Conservation (phyloP, 2,888 invertebrate genomes). For the Sesamia inferens region DNA sequence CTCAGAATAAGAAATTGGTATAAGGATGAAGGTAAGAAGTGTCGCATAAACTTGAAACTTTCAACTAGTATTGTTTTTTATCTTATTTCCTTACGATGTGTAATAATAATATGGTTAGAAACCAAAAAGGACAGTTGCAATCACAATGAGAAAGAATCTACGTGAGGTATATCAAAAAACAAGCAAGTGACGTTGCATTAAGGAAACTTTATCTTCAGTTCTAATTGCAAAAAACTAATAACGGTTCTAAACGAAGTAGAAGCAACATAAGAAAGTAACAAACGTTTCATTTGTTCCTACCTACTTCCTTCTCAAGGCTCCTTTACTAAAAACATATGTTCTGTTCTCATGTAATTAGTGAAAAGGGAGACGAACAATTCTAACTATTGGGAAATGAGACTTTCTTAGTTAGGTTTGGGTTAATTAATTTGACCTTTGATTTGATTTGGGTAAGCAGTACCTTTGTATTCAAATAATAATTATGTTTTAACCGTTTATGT, state of each 20-base stretch:
- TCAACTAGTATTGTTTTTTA: background rate
- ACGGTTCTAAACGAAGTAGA: slow-evolving; percentile 10
- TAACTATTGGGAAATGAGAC: background rate
- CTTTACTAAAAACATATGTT: background rate
- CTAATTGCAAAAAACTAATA: slow-evolving; percentile 39
- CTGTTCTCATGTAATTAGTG: background rate
- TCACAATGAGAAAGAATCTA: background rate
- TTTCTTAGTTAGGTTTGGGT: background rate
- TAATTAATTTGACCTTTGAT: background rate
- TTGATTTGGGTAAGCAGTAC: background rate
- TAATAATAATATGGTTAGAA: background rate
- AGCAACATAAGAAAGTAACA: slow-evolving; percentile 10
- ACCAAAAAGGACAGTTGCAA: background rate
- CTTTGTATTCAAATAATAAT: background rate
- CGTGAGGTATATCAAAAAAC: background rate
- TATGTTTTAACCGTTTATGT: background rate
- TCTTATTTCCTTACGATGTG: too few relatives aligned
- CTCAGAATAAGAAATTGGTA: slow-evolving; percentile 2
- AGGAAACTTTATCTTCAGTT: slow-evolving; percentile 10
- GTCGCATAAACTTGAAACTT: too few relatives aligned
- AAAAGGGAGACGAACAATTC: background rate
- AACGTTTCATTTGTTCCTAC: slow-evolving; percentile 15
- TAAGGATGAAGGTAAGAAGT: background rate
- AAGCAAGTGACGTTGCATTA: background rate
- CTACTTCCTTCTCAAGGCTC: background rate